Evolutionary conservation across 2,888 invertebrate species (phyloP).

Genomic region (Ligdia adustata): DNA sequence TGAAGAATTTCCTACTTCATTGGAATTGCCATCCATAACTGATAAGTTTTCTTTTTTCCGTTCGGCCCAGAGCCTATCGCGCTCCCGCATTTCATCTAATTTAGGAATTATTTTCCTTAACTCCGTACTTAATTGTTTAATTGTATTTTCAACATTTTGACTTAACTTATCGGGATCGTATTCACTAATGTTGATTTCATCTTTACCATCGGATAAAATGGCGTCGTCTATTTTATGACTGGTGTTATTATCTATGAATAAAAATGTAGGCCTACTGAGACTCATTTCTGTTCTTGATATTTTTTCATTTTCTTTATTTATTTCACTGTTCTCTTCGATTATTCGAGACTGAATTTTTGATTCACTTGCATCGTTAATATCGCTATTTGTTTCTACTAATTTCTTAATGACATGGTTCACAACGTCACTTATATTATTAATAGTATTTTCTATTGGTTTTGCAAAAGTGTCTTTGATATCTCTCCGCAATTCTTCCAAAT

Average conservation of each 20-base stretch:
- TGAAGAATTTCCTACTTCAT: slow-evolving; percentile 59
- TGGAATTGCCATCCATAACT: slow-evolving; percentile 68
- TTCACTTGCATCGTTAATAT: slow-evolving; percentile 50
- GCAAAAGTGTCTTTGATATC: slow-evolving; percentile 78
- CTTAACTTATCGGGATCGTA: slow-evolving; percentile 70
- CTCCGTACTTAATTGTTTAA: slow-evolving; percentile 75
- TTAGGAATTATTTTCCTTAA: slow-evolving; percentile 78
- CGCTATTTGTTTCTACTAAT: slow-evolving; percentile 70
- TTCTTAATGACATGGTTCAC: slow-evolving; percentile 80
- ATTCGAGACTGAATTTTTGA: slow-evolving; percentile 33
- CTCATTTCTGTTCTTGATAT: slow-evolving; percentile 72
- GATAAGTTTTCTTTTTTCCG: slow-evolving; percentile 49
- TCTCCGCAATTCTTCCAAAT: slow-evolving; percentile 74
- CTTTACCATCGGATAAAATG: slow-evolving; percentile 84
- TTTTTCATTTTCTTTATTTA: slow-evolving; percentile 67
- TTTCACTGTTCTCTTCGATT: slow-evolving; percentile 50
- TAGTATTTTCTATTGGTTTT: slow-evolving; percentile 78
- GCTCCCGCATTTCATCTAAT: slow-evolving; percentile 76
- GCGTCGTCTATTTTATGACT: slow-evolving; percentile 83
- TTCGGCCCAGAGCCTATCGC: slow-evolving; percentile 67
- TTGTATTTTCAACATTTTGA: slow-evolving; percentile 74
- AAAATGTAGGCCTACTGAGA: slow-evolving; percentile 75
- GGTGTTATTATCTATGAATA: slow-evolving; percentile 66
- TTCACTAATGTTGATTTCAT: slow-evolving; percentile 75
- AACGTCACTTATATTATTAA: slow-evolving; percentile 80